phyloP scores from a whole-genome alignment of 2,888 invertebrate genomes.

The Pyrgus malvae region DNA sequence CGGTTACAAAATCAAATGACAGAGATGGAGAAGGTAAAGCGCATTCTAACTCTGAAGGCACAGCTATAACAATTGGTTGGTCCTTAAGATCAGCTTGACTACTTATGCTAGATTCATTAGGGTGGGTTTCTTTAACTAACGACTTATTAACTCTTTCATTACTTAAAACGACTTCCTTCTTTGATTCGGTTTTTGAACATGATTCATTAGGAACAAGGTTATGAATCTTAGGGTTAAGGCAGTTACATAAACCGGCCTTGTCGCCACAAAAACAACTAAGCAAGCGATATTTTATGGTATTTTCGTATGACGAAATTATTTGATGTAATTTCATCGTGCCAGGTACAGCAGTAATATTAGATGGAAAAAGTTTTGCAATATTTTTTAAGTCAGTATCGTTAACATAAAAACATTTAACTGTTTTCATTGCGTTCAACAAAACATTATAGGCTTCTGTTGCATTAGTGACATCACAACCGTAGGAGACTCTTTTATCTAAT shows the following conservation, averaged over 20 bases:
- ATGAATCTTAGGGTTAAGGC: conserved; percentile 2
- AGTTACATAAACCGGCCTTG: neutral
- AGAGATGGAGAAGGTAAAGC: conserved; percentile 15
- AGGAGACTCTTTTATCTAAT: conserved; percentile 34
- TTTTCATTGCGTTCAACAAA: conserved; percentile 22
- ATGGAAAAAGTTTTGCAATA: conserved; percentile 29
- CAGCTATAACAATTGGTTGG: conserved; percentile 16
- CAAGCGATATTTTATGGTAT: conserved; percentile 17
- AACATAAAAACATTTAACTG: conserved; percentile 32
- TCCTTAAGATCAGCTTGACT: neutral
- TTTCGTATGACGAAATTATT: neutral
- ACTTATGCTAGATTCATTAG: neutral
- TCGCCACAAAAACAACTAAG: conserved; percentile 31
- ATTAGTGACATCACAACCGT: conserved; percentile 35
- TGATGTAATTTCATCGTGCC: conserved; percentile 25
- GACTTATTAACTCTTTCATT: neutral
- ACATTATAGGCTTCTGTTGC: conserved; percentile 29
- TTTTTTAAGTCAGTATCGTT: conserved; percentile 30
- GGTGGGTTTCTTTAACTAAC: neutral
- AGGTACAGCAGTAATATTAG: conserved; percentile 25
- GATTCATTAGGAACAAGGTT: conserved; percentile 8
- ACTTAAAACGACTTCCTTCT: neutral
- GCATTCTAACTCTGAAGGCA: conserved; percentile 18
- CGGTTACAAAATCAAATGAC: neutral
- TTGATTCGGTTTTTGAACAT: neutral